Evolutionary conservation across 2,888 invertebrate species (phyloP), one percentile per base, ranked within the genome.

Genomic region (Thymelicus acteon): DNA sequence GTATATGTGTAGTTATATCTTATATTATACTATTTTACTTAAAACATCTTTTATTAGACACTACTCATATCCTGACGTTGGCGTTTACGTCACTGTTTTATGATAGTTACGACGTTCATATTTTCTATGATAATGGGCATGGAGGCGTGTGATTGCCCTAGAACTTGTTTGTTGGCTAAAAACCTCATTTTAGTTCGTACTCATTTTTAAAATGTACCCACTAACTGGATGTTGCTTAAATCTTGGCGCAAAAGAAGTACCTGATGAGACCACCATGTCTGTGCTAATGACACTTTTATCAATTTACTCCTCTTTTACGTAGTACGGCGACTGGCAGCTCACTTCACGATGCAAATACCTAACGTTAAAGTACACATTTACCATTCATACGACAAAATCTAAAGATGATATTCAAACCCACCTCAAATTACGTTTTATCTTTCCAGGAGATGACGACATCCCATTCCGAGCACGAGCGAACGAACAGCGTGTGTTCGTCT

Each of bases 391-490:
- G 31, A 10, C 44, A 44, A 10, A 3, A 5, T 0, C 13, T 40
- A 31, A 12, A 39, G 2, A 39, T 39, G 6, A 37, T 7, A 12
- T n/a, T 19, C 4, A 6, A 15, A 13, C 3, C 6, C 7, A 19
- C 19, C 52, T 19, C 15, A 54, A 24, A 54, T 24, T 54, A 54
- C 6, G 4, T 61, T 24, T 13, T 47, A 24, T 58, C 8, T 69
- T 88, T 85, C 5, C 87, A 94, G 94, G 94, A 94, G 82, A 94
- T 94, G 87, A 94, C 93, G 48, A 93, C 94, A 0, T 94, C 94
- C 6, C 94, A 94, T 75, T 95, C 95, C 0, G 96, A 96, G 75
- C 94, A 96, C 74, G 96, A 96, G 82, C 90, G 95, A 44, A 96
- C 95, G 0, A 95, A 95, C 83, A 96, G 95, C 84, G 82, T 95